Conservation (phyloP, 1,140 invertebrate genomes). For the Adelges cooleyi region DNA sequence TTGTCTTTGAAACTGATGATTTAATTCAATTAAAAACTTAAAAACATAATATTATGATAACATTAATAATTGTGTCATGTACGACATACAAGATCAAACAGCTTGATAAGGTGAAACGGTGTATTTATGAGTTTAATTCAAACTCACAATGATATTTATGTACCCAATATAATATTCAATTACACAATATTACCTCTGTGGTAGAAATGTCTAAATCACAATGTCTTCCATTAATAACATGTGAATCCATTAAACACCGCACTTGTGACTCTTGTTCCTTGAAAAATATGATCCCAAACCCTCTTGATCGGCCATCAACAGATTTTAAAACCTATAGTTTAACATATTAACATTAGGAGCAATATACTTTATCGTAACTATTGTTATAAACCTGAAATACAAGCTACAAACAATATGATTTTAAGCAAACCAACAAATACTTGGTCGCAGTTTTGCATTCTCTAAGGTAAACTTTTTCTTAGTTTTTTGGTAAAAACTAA, state of each 20-base stretch:
- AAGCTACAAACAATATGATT: slow-evolving; percentile 37
- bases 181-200: slow-evolving; percentile 63
- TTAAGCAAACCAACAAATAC: slow-evolving; percentile 36
- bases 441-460: slow-evolving; percentile 15
- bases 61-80: too few species aligned
- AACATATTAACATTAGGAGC: slow-evolving; percentile 26
- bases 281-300: slow-evolving; percentile 94
- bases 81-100: too few species aligned
- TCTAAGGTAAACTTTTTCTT: slow-evolving; percentile 7
- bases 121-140: too few species aligned
- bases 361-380: slow-evolving; percentile 65
- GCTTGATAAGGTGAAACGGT: too few species aligned
- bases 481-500: slow-evolving; percentile 42
- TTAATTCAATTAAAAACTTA: too few species aligned
- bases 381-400: slow-evolving; percentile 48
- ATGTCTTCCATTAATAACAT: slow-evolving; percentile 91
- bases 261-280: slow-evolving; percentile 80
- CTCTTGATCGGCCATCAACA: slow-evolving; percentile 68
- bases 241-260: slow-evolving; percentile 71
- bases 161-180: slow-evolving; percentile 41
- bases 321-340: slow-evolving; percentile 56
- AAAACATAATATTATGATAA: too few species aligned
- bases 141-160: neutral
- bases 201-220: slow-evolving; percentile 90
- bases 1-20: too few species aligned